These are phyloP conservation scores for Aphelocoma californica DNA, from an alignment of 2,797 vertebrate genomes.

Conservation along the genomic window DNA sequence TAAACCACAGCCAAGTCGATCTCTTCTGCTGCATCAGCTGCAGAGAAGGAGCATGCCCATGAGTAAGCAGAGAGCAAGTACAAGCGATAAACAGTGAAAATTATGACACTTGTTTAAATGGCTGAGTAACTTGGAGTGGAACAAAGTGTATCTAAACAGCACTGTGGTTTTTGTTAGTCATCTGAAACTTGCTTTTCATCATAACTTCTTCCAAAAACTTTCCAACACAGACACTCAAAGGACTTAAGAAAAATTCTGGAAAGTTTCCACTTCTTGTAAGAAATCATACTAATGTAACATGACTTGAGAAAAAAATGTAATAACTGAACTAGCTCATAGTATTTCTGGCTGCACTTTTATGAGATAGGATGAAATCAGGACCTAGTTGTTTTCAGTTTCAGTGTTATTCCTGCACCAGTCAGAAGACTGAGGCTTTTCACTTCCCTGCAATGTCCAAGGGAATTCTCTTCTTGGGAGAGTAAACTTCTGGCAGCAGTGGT, in stretches of 20 bases:
- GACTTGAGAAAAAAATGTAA: background rate
- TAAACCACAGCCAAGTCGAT: slow-evolving; percentile 82
- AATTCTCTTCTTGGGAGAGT: background rate
- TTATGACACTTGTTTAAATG: background rate
- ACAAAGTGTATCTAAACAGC: background rate
- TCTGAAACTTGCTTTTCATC: background rate
- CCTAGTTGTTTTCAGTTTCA: background rate
- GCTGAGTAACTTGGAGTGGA: background rate
- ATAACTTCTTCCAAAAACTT: background rate
- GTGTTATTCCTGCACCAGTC: background rate
- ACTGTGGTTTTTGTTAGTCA: slow-evolving; percentile 7
- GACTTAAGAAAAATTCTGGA: background rate
- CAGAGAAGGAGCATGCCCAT: background rate
- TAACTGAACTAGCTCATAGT: background rate
- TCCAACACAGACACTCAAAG: background rate
- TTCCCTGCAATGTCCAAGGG: background rate
- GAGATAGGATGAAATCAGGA: background rate
- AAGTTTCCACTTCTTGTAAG: background rate
- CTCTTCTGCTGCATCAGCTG: slow-evolving; percentile 83
- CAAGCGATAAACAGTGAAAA: background rate
- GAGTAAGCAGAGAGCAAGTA: background rate
- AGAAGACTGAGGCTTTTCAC: background rate
- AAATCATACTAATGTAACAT: background rate
- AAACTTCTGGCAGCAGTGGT: background rate
- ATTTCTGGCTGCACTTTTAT: background rate